Base-by-base conservation (phyloP, 2,797 vertebrate genomes). In the Coregonus suidteri region DNA sequence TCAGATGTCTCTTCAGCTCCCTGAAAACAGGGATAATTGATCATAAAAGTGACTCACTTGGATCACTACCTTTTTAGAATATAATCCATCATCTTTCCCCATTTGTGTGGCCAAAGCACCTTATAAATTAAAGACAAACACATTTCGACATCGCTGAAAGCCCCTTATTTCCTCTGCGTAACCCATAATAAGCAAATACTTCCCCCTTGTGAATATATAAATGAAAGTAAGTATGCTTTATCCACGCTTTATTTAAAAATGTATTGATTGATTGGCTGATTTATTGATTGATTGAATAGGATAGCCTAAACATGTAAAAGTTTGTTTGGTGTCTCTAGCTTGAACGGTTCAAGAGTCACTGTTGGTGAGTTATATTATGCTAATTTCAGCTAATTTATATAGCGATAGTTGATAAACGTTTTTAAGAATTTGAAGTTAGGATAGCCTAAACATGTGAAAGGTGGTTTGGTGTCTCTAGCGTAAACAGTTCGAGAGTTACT, bases 61-160 rank as follows among this genome's bases (percentile, higher is more conserved):
- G 25, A 71, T 30, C n/a, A 51, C 65, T 52, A 71, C 1, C 64
- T 73, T 74, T 71, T 77, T 34, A 52, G n/a, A 41, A 74, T 74
- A 72, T 71, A 80, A 87, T 54, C 5, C 0, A 3, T 80, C 75
- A 75, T 81, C 71, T 76, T 79, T 82, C 76, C 64, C 34, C 9
- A 16, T 82, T 80, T 79, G 79, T 47, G 30, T 54, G 65, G 73
- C 69, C 78, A 78, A 81, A 75, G 37, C 68, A 51, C 67, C 64
- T 76, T 69, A 78, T 85, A 70, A 88, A 84, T 81, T 81, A 80
- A 80, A 74, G 64, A 81, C 81, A 56, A 82, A 76, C 41, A 71
- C 71, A 77, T 87, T 56, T 81, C 68, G 73, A 71, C 73, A 34
- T 37, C 56, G 76, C 56, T 75, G 73, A 80, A 81, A 77, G 78